Percentiles rank a stretch among this genome's conserved stretches.
Conservation (phyloP, 2,113 vertebrate species). For the Rhombomys opimus region DNA sequence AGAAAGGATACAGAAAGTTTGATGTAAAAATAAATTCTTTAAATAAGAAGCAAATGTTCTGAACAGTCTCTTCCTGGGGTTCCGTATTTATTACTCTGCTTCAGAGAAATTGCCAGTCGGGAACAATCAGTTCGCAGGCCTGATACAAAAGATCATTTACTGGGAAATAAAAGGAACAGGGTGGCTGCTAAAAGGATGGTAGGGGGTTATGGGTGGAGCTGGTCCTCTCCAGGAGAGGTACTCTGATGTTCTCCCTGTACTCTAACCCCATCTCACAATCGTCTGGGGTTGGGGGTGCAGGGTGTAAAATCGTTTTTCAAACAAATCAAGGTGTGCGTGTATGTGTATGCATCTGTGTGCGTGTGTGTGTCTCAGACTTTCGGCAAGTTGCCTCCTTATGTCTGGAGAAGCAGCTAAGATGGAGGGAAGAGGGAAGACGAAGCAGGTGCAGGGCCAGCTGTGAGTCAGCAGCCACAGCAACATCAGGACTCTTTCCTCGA, state of each 20-base stretch:
- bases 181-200: conserved; percentile 53
- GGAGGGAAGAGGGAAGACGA: neutral
- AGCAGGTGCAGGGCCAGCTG: neutral
- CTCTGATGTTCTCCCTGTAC: neutral
- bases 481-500: neutral
- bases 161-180: conserved; percentile 8
- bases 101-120: conserved; percentile 76
- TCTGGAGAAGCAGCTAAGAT: neutral
- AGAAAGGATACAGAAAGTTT: conserved; percentile 73
- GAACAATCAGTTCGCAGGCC: conserved; percentile 80
- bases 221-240: neutral
- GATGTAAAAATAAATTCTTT: conserved; percentile 61
- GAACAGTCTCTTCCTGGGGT: conserved; percentile 70
- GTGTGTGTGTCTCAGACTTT: neutral
- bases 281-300: neutral
- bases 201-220: neutral
- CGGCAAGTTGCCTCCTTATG: neutral
- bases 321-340: neutral
- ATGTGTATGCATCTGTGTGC: neutral
- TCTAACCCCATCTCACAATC: neutral
- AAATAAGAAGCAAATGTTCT: conserved; percentile 74
- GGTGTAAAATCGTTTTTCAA: neutral
- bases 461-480: neutral
- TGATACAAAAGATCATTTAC: conserved; percentile 66
- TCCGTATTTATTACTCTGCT: conserved; percentile 76